Base-by-base conservation (phyloP, 2,888 invertebrate species). In the Drosophila emarginata region DNA sequence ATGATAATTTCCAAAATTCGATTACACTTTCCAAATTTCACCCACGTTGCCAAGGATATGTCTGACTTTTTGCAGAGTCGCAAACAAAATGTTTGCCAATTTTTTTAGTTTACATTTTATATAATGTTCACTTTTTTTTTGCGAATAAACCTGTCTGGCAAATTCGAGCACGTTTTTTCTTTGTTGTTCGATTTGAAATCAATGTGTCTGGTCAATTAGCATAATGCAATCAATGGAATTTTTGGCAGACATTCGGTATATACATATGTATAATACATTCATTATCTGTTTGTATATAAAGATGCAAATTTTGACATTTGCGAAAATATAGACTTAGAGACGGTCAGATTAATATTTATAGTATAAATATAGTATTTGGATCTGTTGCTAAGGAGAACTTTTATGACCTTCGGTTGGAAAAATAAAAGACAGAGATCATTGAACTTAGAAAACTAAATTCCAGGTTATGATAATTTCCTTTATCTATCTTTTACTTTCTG, bases 281-380 rank as follows among this genome's bases (percentile, higher is more conserved):
- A 57, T 40, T 32, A 45, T 12, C 5, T 71, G 56, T 45, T 32
- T 9, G 23, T 15, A 52, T 12, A 62, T 52, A 50, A 58, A 52
- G 68, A 18, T 74, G 71, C 70, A 73, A 54, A 50, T 63, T 54
- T 78, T 80, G 81, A 77, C 84, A 76, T 84, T 81, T 68, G 26
- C 36, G 21, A 18, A 28, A 23, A 15, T 12, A 62, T 50, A 78
- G 83, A 80, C 80, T 75, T 59, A 60, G 78, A 79, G 78, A 21
- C 12, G 72, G 74, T 80, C 45, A 9, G 14, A 40, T 6, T 18
- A 14, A 14, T 1, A 32, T 6, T 28, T 28, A 28, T 32, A 32
- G 32, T 32, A 32, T 32, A 32, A 32, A 32, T 32, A 32, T 32
- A 32, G 32, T 45, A 0, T 21, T 21, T 45, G 18, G 45, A 45